Evolutionary conservation across 2,888 invertebrate species (phyloP), one percentile per base, ranked within the genome.

Genomic region (Diachrysia chrysitis): DNA sequence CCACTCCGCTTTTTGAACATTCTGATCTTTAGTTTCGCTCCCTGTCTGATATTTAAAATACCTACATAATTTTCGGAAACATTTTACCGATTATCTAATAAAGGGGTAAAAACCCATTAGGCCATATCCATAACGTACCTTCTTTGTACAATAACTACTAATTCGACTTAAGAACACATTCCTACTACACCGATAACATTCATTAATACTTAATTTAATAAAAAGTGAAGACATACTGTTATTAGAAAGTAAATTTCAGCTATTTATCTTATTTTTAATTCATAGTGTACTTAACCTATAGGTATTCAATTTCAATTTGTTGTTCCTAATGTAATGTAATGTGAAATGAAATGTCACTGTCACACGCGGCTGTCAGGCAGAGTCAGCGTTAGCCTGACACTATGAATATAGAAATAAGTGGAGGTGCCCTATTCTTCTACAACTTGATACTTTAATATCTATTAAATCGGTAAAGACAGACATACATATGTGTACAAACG

Each of bases 1-100:
- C 95, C 96, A 96, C 46, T 78, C 69, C 0, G 37, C 59, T 14
- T 66, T 51, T 14, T 16, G 37, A 21, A n/a, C 23, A 76, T 71
- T 14, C 29, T 48, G 23, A 35, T 66, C 12, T 14, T 54, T 23
- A 19, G 55, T 57, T n/a, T 65, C 55, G 19, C 66, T 55, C 25
- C 69, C 78, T 68, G 76, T 55, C 79, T 80, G 62, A 61, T 62
- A 46, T 57, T 12, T 35, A 59, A 71, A 48, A 48, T 19, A 42
- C 35, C 71, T 62, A 19, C 21, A 29, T 17, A 58, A 32, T 21
- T 17, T 46, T 35, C 19, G 1, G n/a, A 16, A n/a, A 17, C 46
- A 5, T 3, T n/a, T 17, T 46, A 17, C 1, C 17, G 0, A 7
- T 32, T 32, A 32, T 1, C 9, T 17, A 17, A 17, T 6, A 10